Conservation (phyloP, 2,888 invertebrate genomes). For the Lithodes maja region DNA sequence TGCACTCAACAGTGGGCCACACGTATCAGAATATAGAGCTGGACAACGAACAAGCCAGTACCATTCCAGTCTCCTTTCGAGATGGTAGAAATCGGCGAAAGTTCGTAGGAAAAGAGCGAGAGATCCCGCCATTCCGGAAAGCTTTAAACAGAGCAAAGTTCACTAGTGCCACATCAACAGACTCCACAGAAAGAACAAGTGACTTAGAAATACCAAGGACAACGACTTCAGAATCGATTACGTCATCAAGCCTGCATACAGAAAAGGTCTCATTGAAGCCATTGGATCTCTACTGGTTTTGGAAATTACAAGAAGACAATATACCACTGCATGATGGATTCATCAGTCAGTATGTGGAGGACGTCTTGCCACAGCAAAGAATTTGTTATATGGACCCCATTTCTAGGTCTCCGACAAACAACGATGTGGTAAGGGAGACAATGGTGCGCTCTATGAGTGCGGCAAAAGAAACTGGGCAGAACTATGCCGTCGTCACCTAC, state of each 20-base stretch:
- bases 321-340: slow-evolving; percentile 9
- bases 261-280: neutral
- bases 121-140: neutral
- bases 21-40: neutral
- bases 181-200: neutral
- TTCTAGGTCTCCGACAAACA: slow-evolving; percentile 8
- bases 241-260: too few species aligned
- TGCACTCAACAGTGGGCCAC: slow-evolving; percentile 2
- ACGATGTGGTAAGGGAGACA: neutral
- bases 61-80: neutral
- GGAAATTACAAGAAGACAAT: neutral
- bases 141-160: neutral
- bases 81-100: neutral
- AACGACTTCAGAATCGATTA: too few species aligned
- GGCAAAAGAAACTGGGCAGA: slow-evolving; percentile 23
- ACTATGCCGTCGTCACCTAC: slow-evolving; percentile 24
- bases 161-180: neutral
- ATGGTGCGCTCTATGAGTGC: slow-evolving; percentile 13
- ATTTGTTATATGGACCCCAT: neutral
- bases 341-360: neutral
- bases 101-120: neutral
- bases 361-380: neutral
- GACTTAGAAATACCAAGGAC: neutral
- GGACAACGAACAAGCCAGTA: neutral
- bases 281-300: slow-evolving; percentile 10